Conservation (phyloP, 1,140 invertebrate genomes). For the Neodiprion lecontei region DNA sequence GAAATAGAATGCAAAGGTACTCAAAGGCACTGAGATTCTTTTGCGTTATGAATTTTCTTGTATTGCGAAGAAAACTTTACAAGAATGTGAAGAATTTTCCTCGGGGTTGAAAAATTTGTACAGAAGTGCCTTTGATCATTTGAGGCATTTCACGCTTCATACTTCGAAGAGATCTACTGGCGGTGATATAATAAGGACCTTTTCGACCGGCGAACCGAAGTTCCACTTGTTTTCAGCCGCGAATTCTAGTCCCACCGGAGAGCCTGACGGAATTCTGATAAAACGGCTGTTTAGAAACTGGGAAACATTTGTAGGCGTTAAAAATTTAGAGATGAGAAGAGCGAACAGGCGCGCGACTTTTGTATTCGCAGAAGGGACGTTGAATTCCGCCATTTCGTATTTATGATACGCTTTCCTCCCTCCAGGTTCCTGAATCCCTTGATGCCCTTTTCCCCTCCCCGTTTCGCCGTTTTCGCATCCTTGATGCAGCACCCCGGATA, state of each 20-base stretch:
- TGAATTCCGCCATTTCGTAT: background rate
- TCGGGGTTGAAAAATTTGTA: too few species aligned
- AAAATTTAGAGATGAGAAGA: background rate
- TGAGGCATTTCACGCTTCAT: too few species aligned
- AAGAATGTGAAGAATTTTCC: too few species aligned
- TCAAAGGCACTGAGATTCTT: too few species aligned
- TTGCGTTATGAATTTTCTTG: too few species aligned
- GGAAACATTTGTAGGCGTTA: background rate
- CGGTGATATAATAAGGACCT: too few species aligned
- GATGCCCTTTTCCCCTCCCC: background rate
- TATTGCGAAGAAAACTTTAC: too few species aligned
- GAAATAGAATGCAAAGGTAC: too few species aligned
- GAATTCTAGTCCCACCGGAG: background rate
- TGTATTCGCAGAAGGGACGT: background rate
- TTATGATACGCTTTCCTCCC: background rate
- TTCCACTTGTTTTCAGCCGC: background rate
- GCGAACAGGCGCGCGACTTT: background rate
- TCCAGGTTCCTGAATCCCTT: too few species aligned
- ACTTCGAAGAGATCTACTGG: too few species aligned
- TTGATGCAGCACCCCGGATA: conserved; percentile 17
- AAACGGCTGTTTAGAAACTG: background rate
- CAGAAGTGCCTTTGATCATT: too few species aligned
- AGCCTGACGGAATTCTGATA: background rate
- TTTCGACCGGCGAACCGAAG: too few species aligned
- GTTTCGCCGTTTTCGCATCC: conserved; percentile 15